Percentiles rank a stretch among this genome's conserved stretches.
phyloP scores from a whole-genome alignment of 2,888 invertebrate genomes.

The Chloromyia formosa region DNA sequence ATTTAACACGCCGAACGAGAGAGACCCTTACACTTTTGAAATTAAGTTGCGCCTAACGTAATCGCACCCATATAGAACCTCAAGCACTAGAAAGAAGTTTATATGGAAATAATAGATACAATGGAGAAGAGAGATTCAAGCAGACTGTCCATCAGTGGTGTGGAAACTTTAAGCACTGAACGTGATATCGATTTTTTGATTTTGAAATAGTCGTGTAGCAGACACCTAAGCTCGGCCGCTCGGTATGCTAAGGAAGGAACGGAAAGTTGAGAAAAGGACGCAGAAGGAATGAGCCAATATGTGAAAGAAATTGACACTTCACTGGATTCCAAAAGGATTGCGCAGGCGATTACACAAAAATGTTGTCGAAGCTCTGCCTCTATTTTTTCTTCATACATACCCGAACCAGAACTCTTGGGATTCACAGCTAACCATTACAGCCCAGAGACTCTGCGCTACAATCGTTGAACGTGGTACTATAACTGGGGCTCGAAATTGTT shows the following conservation, averaged over 20 bases:
- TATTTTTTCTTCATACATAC: no score
- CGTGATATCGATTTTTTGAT: no score
- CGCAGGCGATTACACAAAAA: no score
- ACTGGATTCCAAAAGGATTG: no score
- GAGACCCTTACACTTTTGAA: slow-evolving; percentile 31
- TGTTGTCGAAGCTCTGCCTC: no score
- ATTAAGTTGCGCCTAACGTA: slow-evolving; percentile 43
- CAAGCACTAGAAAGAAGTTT: neutral
- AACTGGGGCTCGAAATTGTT: slow-evolving; percentile 24
- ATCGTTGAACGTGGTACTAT: neutral
- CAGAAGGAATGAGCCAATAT: no score
- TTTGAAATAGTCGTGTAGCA: no score
- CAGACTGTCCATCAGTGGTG: neutral
- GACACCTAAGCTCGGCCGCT: no score
- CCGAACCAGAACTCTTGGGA: slow-evolving; percentile 23
- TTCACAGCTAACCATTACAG: slow-evolving; percentile 45
- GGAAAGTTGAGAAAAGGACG: no score
- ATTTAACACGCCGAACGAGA: slow-evolving; percentile 42
- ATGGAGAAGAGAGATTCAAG: slow-evolving; percentile 8
- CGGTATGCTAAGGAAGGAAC: no score
- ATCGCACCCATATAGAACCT: neutral
- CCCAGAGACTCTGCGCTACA: slow-evolving; percentile 5
- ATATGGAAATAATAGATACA: slow-evolving; percentile 37
- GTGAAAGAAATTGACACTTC: no score
- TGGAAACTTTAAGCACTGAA: neutral